phyloP scores from a whole-genome alignment of 2,113 vertebrate species.

The Dermatemys mawii region DNA sequence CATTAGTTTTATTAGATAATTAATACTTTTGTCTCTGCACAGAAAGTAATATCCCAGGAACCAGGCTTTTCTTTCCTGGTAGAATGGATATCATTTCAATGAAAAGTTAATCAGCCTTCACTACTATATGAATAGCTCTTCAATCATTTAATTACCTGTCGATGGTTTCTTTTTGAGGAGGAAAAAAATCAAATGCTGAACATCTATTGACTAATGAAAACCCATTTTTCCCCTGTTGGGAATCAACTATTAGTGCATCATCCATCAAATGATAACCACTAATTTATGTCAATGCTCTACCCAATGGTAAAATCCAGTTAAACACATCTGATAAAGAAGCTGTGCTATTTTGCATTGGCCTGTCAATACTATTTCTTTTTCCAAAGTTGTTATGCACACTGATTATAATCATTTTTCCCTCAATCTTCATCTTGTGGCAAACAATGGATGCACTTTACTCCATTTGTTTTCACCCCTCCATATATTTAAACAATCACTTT shows the following conservation, averaged over 20 bases:
- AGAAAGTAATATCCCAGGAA: background rate
- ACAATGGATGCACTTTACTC: background rate
- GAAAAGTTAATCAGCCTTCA: background rate
- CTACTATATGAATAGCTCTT: background rate
- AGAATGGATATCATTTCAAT: background rate
- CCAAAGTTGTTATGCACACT: background rate
- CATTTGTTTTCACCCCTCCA: background rate
- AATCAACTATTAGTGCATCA: background rate
- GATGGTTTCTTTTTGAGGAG: background rate
- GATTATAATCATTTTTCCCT: background rate
- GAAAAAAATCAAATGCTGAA: background rate
- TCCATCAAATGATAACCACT: background rate
- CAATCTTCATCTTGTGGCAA: background rate
- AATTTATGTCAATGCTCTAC: background rate
- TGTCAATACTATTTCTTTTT: constrained; percentile 9
- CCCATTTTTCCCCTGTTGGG: background rate
- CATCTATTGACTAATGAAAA: background rate
- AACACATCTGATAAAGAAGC: background rate
- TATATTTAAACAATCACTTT: background rate
- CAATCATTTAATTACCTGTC: background rate
- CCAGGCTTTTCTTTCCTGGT: background rate
- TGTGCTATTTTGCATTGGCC: background rate
- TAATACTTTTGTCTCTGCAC: background rate
- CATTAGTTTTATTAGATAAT: background rate
- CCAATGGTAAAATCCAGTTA: constrained; percentile 32